Evolutionary conservation across 2,888 invertebrate genomes (phyloP).

Genomic region (Ditylenchus weischeri): DNA sequence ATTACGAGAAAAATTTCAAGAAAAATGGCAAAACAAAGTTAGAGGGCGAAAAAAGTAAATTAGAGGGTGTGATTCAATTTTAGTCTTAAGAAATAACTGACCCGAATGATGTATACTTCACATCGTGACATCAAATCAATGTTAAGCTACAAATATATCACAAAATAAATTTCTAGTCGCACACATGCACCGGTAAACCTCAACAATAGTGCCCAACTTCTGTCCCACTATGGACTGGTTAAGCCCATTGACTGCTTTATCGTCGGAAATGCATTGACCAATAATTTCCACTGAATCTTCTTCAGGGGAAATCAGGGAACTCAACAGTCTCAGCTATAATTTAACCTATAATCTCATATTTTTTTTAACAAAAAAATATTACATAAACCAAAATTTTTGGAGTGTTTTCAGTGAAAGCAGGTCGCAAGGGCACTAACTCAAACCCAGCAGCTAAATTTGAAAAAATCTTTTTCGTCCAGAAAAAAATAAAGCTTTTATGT

Average conservation of each 20-base stretch:
- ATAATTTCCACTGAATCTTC: conserved; percentile 16
- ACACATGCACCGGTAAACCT: background rate
- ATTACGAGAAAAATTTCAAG: too few relatives aligned
- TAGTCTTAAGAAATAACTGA: background rate
- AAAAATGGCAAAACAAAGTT: too few relatives aligned
- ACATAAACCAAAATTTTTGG: conserved; percentile 18
- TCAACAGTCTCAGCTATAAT: conserved; percentile 12
- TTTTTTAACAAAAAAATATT: background rate
- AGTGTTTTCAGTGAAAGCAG: conserved; percentile 16
- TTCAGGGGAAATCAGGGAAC: conserved; percentile 3
- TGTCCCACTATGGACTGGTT: conserved; percentile 22
- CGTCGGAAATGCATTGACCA: conserved; percentile 21
- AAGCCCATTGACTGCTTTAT: conserved; percentile 17
- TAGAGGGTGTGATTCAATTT: too few relatives aligned
- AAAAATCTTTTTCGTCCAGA: too few relatives aligned
- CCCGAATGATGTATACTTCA: conserved; percentile 16
- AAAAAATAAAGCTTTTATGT: too few relatives aligned
- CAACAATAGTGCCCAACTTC: conserved; percentile 22
- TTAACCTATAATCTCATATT: background rate
- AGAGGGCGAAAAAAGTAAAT: too few relatives aligned
- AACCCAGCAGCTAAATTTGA: conserved; percentile 9
- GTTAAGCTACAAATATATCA: background rate
- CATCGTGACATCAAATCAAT: conserved; percentile 11
- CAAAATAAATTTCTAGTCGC: too few relatives aligned
- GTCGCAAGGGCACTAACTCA: conserved; percentile 24